Base-by-base conservation (phyloP, 2,888 invertebrate genomes). In the Tipula lateralis region DNA sequence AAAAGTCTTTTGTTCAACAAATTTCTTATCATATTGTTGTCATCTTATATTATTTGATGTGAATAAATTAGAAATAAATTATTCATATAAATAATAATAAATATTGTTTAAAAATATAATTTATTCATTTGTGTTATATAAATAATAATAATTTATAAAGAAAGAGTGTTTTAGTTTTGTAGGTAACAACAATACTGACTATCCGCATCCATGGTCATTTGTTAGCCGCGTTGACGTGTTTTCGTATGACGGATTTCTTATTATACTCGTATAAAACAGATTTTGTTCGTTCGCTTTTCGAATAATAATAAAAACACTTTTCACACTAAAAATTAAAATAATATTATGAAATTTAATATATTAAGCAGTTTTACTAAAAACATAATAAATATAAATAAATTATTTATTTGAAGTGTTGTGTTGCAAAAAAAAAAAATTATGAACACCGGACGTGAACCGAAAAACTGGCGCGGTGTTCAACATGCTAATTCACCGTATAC, bases 21-120 rank as follows among this genome's bases (percentile, higher is more conserved):
- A 66, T 24, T 66, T 66, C 66, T 66, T 66, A 66, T 66, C 66
- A 66, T 66, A 24, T 66, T 66, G 66, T 24, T 66, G 66, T 66
- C 66, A 66, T 66, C 66, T 66, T 12, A 50, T 50, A 50, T 4
- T 9, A 36, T n/a, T 44, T 24, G 66, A 66, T 66, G 44, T 44
- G 66, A 66, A 66, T 66, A 66, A 66, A 66, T 66, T 66, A 66
- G 5, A 66, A 66, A 66, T 66, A 66, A 66, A 66, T 66, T 66
- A 66, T 66, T 66, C 66, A 66, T 66, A n/a, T n/a, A 66, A 66
- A 66, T 66, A 66, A 66, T 66, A 66, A 66, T 66, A 66, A 66
- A 66, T 66, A 66, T 66, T 66, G 24, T 66, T 66, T 66, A 24
- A 24, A 66, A 50, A 1, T 50, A 66, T 66, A 66, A 66, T 66